Conservation (phyloP, 2,113 vertebrate species). For the Boleophthalmus pectinirostris region DNA sequence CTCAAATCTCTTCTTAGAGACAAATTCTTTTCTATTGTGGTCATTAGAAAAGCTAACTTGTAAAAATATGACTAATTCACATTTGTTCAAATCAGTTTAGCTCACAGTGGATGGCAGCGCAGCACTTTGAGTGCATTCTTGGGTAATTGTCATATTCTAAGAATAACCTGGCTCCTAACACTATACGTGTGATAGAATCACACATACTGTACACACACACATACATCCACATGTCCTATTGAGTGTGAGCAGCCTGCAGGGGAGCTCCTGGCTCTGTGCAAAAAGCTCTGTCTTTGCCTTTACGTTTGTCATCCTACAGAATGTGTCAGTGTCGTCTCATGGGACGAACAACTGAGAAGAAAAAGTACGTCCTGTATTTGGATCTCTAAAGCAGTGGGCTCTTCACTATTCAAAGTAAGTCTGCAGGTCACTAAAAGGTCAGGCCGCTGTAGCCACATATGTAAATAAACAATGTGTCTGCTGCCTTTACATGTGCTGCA, state of each 20-base stretch:
- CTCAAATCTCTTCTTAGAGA: no score
- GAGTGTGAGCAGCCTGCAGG: background rate
- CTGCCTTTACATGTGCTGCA: constrained; percentile 5
- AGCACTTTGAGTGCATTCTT: background rate
- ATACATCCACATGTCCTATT: background rate
- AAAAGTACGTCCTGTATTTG: background rate
- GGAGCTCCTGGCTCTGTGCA: background rate
- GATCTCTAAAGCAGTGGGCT: constrained; percentile 4
- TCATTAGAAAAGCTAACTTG: background rate
- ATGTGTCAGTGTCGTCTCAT: constrained; percentile 21
- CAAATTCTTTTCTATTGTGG: background rate
- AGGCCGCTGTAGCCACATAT: background rate
- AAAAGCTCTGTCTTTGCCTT: background rate
- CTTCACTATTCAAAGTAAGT: background rate
- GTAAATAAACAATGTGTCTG: constrained; percentile 7
- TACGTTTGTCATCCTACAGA: background rate
- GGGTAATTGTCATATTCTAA: constrained; percentile 19
- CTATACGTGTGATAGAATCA: background rate
- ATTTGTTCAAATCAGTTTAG: background rate
- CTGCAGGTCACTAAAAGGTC: background rate
- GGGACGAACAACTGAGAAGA: background rate
- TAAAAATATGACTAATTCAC: background rate
- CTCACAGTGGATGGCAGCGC: constrained; percentile 10
- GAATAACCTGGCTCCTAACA: background rate
- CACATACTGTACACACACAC: background rate